Evolutionary conservation across 2,888 invertebrate genomes (phyloP), one percentile per base, ranked within the genome.

Genomic region (Ophonus ardosiacus): DNA sequence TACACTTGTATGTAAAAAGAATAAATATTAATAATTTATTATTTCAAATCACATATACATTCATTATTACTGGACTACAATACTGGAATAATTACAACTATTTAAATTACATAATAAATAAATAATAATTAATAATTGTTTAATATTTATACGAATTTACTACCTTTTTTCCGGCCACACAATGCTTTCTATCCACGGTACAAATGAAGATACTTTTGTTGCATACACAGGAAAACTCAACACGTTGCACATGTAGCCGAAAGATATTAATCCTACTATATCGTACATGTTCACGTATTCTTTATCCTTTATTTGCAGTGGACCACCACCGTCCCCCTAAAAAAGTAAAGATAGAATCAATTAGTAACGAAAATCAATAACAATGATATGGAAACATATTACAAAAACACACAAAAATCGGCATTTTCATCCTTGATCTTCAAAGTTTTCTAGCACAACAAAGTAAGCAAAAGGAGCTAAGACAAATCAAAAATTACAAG

Each of bases 291-390:
- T 40, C 17, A n/a, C 4, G 56, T 57, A 59, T 15, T 74, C 21
- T 56, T 61, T 40, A 61, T 81, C 74, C 17, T 40, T 74, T 40
- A 81, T 51, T 81, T 85, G 85, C 68, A 92, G 88, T 0, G 92
- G 92, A 18, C 92, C 91, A 43, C 92, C 92, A 61, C 91, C 91
- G 88, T 92, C 92, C 17, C 92, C 92, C 91, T 91, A 82, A 51
- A 85, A 80, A 31, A 59, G 21, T n/a, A 79, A 40, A 80, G 0
- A 71, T 31, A 31, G 31, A 71, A 71, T 71, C 38, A 40, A 2
- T 71, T n/a, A 38, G 7, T 18, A 17, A 61, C 15, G 8, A 10
- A 59, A 51, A 2, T 51, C 51, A 13, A 51, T 5, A 13, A 51
- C 51, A 51, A 51, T n/a, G n/a, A n/a, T n/a, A n/a, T n/a, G n/a